Base-by-base conservation (phyloP, 2,888 invertebrate genomes). In the Trissolcus brochymenae region DNA sequence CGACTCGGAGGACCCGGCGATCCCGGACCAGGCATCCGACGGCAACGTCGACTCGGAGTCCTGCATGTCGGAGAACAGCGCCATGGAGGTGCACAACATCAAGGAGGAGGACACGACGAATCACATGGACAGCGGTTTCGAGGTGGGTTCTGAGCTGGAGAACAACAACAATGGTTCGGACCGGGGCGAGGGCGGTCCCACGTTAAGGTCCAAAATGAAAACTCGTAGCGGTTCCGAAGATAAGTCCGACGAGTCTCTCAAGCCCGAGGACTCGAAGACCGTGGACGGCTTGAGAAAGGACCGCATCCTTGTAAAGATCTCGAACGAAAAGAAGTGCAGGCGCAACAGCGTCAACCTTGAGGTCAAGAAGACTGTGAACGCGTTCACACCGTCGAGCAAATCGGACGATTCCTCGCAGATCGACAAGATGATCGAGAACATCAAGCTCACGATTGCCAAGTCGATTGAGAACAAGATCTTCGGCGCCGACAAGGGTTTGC, bases 371-470 rank as follows among this genome's bases (percentile, higher is more conserved):
- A 83, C 87, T 0, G 84, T 87, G 6, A 85, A 82, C 53, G 83
- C 85, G 6, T 84, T 85, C 54, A 53, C 62, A 60, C 85, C 84
- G 60, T 81, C 79, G 11, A 81, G 81, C 4, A 87, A 85, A 60
- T 78, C 81, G 0, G 86, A 87, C 0, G 82, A 83, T 0, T 80
- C 81, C 1, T 86, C 86, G 0, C 84, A 87, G 14, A 87, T 89
- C 60, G 89, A 89, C 78, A 85, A 87, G 66, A 89, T 89, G 88
- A 88, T 89, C 64, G 87, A 88, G 43, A 83, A 84, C 49, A 88
- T 89, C 16, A 89, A 89, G 71, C 72, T 88, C 4, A 86, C 83
- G 0, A 89, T 89, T 17, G 88, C 84, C 0, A 88, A 88, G 62
- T 83, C 87, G 0, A 89, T 89, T 21, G 88, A 89, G 57, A 87